Evolutionary conservation across 2,797 vertebrate genomes (phyloP).

Genomic region (Rhinichthys osculus): DNA sequence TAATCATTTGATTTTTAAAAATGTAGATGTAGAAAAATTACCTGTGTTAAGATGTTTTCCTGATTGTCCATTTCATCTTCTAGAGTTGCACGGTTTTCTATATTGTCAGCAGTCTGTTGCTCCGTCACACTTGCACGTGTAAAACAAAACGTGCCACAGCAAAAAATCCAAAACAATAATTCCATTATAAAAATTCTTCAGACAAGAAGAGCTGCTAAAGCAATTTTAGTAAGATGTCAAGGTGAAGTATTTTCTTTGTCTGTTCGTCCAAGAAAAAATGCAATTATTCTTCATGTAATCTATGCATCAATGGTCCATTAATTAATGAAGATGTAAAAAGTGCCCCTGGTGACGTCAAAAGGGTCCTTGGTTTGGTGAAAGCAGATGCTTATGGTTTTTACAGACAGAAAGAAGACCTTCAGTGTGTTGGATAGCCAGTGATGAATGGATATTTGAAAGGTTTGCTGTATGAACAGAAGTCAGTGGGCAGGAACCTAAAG

Average conservation of each 20-base stretch:
- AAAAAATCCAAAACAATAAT: constrained; percentile 46
- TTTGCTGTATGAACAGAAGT: constrained; percentile 44
- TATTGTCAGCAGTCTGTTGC: constrained; percentile 57
- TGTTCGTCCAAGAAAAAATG: constrained; percentile 6
- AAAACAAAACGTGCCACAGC: constrained; percentile 40
- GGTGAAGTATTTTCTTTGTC: constrained; percentile 4
- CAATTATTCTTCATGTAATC: constrained; percentile 1
- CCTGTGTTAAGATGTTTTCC: constrained; percentile 90
- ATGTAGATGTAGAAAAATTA: constrained; percentile 57
- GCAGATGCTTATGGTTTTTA: constrained; percentile 12
- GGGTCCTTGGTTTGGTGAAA: constrained; percentile 6
- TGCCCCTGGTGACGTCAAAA: constrained; percentile 30
- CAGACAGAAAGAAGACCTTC: constrained; percentile 40
- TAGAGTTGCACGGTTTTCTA: constrained; percentile 70
- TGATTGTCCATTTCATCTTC: constrained; percentile 89
- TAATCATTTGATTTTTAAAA: background rate
- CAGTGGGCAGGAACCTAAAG: constrained; percentile 58
- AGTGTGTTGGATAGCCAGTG: constrained; percentile 39
- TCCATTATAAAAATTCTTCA: constrained; percentile 37
- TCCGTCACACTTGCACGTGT: constrained; percentile 34
- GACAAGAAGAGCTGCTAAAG: constrained; percentile 16
- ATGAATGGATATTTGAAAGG: constrained; percentile 56
- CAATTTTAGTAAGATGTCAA: background rate
- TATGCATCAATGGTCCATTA: constrained; percentile 22
- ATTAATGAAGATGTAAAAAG: constrained; percentile 12